phyloP scores from a whole-genome alignment of 1,140 invertebrate species.

The Drosophila elegans region DNA sequence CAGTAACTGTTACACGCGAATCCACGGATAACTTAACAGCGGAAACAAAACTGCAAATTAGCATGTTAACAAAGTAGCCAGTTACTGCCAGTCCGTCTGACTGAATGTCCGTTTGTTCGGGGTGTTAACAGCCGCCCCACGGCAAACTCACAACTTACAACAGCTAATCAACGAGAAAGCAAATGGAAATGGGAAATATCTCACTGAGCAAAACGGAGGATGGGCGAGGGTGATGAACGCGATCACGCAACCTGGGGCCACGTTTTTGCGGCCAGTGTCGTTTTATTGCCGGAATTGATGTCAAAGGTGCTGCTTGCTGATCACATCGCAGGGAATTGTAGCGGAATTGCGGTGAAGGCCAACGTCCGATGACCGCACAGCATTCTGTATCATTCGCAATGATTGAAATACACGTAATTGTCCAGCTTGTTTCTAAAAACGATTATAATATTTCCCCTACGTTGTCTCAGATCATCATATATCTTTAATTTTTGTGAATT shows the following conservation, averaged over 20 bases:
- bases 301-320: slow-evolving; percentile 48
- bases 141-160: slow-evolving; percentile 26
- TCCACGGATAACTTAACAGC: slow-evolving; percentile 34
- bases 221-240: slow-evolving; percentile 6
- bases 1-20: slow-evolving; percentile 46
- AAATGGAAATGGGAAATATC: slow-evolving; percentile 16
- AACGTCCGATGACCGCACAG: background rate
- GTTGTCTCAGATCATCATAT: too few relatives aligned
- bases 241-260: slow-evolving; percentile 49
- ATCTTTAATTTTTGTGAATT: too few relatives aligned
- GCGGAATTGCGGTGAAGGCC: background rate
- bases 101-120: slow-evolving; percentile 10
- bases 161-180: slow-evolving; percentile 23
- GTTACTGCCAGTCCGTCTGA: slow-evolving; percentile 34
- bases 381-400: background rate
- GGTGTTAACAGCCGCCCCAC: slow-evolving; percentile 47
- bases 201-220: slow-evolving; percentile 1
- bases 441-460: background rate
- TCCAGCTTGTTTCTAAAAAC: background rate
- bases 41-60: slow-evolving; percentile 73
- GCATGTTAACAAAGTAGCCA: slow-evolving; percentile 75
- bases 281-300: slow-evolving; percentile 65
- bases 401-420: background rate
- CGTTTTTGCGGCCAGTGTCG: slow-evolving; percentile 41
- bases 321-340: slow-evolving; percentile 33